Base-by-base conservation (phyloP, 2,113 vertebrate species). In the Echinops telfairi region DNA sequence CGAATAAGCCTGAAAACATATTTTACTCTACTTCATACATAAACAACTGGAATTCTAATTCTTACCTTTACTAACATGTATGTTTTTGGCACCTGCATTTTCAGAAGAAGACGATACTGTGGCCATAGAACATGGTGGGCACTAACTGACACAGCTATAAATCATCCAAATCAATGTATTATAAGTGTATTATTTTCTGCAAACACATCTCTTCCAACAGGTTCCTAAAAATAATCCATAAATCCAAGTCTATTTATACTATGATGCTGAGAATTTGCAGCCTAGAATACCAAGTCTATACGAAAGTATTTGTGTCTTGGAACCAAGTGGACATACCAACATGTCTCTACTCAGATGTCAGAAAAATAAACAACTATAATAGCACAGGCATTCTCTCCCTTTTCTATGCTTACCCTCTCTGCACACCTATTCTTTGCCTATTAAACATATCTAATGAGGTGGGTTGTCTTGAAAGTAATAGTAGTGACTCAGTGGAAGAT, bases 361-460 rank as follows among this genome's bases (percentile, higher is more conserved):
- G 33, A 47, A 31, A 79, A 77, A 36, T 10, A 36, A 66, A 36
- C n/a, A 8, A 12, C 38, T 1, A 3, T 36, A 27, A 71, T 76
- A 43, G 6, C 8, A 38, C 20, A 1, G 25, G 16, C 36, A 0
- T 0, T 25, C 25, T 31, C 15, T 53, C 25, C 22, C 11, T 4
- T 0, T n/a, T 8, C 2, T 20, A 5, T 10, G 43, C 7, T 2
- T 2, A 6, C 17, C 12, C 22, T 57, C 27, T 36, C 6, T 38
- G 53, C 3, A 12, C 20, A 14, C 4, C 0, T 27, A 11, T 12
- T 29, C 29, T 77, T 77, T 5, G n/a, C n/a, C 81, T 12, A 8
- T 22, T 7, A 0, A 20, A 31, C 57, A 47, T 9, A 7, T 0
- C 23, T 12, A 3, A 33, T 0, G 16, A 20, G 53, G 3, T 1